Base-by-base conservation (phyloP, 2,797 vertebrate genomes). In the Florisuga fusca region DNA sequence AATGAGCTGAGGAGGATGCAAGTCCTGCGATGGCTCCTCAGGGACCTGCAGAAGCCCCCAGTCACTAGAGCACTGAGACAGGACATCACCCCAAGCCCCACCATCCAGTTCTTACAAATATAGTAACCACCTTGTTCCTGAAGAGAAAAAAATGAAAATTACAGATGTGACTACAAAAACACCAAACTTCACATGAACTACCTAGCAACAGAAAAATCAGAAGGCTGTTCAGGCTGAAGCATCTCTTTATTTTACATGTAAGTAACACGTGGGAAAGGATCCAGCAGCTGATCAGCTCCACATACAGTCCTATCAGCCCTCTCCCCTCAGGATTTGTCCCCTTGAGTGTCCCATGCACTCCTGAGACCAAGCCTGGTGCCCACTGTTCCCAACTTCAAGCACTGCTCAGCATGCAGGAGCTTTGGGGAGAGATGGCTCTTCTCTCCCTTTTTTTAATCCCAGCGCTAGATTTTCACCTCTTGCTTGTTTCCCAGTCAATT, bases 251-350 rank as follows among this genome's bases (percentile, higher is more conserved):
- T 54, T 55, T 26, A 31, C 11, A 23, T 12, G 50, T 46, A 34
- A 57, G 8, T 63, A 63, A 38, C 2, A 45, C 0, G 3, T 6
- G 29, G 26, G n/a, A 27, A 66, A 12, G 7, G 29, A 66, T 3
- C 16, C 27, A 23, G 57, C 20, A 54, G 51, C 38, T 54, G 74
- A 63, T 18, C 33, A 27, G 66, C 43, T 62, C 50, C n/a, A 13
- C 8, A 4, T 10, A 20, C 54, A 67, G 36, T 6, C 61, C 25
- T 1, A 0, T 10, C 59, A 75, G 57, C 26, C 43, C 45, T n/a
- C 33, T 74, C 1, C 10, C 18, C 29, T 29, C 0, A 1, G 33
- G 54, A n/a, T 7, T 19, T 1, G 0, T 53, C 57, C 19, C 38
- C 34, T 15, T 2, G 2, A 21, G 36, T 13, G 5, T 69, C 58